These are phyloP conservation scores for Forbesichthys papilliferus DNA, from an alignment of 2,113 vertebrate genomes.

Conservation along the genomic window DNA sequence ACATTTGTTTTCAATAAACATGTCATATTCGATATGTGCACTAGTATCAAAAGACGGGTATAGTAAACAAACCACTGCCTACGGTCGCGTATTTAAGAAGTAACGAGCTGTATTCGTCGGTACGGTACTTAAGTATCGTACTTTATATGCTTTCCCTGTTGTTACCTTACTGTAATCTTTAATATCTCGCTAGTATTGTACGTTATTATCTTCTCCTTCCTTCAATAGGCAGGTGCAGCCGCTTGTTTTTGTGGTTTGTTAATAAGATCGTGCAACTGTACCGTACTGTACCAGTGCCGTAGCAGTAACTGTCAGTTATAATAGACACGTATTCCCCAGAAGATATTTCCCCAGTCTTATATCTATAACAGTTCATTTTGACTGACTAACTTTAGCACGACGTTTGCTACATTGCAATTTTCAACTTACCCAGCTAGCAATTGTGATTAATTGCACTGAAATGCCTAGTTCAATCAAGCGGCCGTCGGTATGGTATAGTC, in stretches of 20 bases:
- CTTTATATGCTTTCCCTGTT: too few relatives aligned
- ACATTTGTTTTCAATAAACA: not conserved
- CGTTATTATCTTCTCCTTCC: conserved; percentile 33
- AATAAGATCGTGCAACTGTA: not conserved
- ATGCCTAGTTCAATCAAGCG: not conserved
- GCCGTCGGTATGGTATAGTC: not conserved
- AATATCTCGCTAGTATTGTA: too few relatives aligned
- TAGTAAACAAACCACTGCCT: too few relatives aligned
- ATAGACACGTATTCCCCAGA: conserved; percentile 7
- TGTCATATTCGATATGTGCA: not conserved
- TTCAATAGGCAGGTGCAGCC: not conserved
- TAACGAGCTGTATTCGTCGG: conserved; percentile 1
- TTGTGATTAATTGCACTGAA: conserved; percentile 24
- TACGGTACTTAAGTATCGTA: too few relatives aligned
- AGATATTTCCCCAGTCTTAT: conserved; percentile 21
- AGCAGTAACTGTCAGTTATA: not conserved
- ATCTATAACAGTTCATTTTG: conserved; percentile 40
- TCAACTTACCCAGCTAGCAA: conserved; percentile 44
- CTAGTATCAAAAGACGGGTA: not conserved
- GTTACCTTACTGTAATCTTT: too few relatives aligned
- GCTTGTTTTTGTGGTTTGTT: not conserved
- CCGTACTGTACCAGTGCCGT: too few relatives aligned
- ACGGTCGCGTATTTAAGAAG: too few relatives aligned
- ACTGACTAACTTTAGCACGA: too few relatives aligned
- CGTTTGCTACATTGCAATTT: not conserved